Base-by-base conservation (phyloP, 2,888 invertebrate species). In the Xylocampa areola region DNA sequence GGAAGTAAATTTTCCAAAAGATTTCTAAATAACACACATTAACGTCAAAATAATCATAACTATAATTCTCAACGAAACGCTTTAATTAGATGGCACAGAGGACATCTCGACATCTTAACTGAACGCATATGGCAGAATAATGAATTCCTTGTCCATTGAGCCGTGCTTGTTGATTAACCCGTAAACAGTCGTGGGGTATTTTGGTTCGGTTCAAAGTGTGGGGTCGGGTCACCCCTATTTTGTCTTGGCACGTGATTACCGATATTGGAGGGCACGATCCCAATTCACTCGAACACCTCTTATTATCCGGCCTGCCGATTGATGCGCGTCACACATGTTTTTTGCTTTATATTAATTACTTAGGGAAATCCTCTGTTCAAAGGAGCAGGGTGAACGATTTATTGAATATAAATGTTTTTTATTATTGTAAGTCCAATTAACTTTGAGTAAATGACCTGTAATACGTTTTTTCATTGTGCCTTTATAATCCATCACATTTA, bases 211-310 rank as follows among this genome's bases (percentile, higher is more conserved):
- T 72, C 71, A 71, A 71, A 73, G 69, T 72, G 82, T 84, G 84
- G 89, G 88, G 88, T 84, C 84, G 80, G 62, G 73, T 81, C 82
- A 82, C 87, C 88, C 88, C 77, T 75, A 75, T 80, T 78, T 69
- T 74, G 81, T 82, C 82, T 83, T 80, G 87, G 81, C 89, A 89
- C 87, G 88, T 88, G 89, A 89, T 91, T 86, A 91, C 84, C 81
- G 80, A 82, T 86, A 87, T 86, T 80, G 84, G 81, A 64, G 91
- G 90, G 88, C 91, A 84, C 80, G 91, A 88, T 79, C 90, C 88
- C 87, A 87, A 90, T 90, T 86, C 84, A 81, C 73, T 82, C 74
- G 53, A 68, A 82, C 87, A 87, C 88, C 84, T 87, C 81, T 83
- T 84, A 87, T 82, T 86, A 84, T 83, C 72, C 68, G 61, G 65